Evolutionary conservation across 92 coral and sea anemone species (phyloP), one percentile per base, ranked within the genome.

Genomic region (Palythoa grandis): DNA sequence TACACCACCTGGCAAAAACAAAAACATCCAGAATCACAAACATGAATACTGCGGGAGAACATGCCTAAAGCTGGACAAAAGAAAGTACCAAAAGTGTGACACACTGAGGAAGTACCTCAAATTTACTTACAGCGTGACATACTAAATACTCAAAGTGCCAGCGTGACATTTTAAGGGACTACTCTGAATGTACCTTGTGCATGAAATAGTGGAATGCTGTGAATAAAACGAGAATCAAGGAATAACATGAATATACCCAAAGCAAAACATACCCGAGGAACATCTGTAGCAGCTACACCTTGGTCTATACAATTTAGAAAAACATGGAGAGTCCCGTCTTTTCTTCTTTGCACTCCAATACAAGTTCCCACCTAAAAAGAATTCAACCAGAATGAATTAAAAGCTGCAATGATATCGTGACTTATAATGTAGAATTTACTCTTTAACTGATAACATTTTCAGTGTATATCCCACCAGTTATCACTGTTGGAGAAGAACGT

Each of bases 281-380:
- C 78, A 80, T 93, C 95, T 52, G 90, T 82, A 17, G 99, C 98
- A 9, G 95, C 99, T 7, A 95, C 98, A 22, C 99, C 99, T 74
- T 96, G 98, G 63, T 96, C 96, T 57, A 89, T 91, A 50, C 98
- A 94, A 87, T 96, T 95, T 14, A 94, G 79, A 79, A 91, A 96
- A 40, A 95, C 86, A 72, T 96, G 99, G 38, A 96, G 76, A 20
- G 99, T 88, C 24, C 94, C 95, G 83, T 96, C 99, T 68, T 93
- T 83, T 23, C 91, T 92, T 37, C 98, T 91, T 70, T 96, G 99
- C 3, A 96, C 90, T 72, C 99, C 99, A 74, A 96, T 84, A 83
- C 93, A 93, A 13, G 98, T 92, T n/a, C 95, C 95, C 35, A 93
- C 95, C 98, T 96, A 82, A 38, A 52, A 66, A 53, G n/a, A 8